Percentiles rank a stretch among this genome's conserved stretches.
These are phyloP conservation scores for Sesamia inferens DNA, from an alignment of 2,888 invertebrate genomes.

Conservation along the genomic window DNA sequence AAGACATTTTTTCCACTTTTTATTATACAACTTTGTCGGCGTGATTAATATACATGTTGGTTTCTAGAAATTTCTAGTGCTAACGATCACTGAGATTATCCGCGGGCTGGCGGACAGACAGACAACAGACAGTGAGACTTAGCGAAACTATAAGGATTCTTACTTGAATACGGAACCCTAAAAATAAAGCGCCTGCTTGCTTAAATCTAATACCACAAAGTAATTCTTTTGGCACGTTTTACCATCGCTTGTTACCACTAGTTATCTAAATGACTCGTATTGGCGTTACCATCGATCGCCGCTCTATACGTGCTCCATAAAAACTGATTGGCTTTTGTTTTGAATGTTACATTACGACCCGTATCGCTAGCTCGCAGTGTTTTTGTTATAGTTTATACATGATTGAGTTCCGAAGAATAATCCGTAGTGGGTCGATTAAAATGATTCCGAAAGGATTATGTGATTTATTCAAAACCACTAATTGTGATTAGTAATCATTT, in stretches of 20 bases:
- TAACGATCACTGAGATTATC: no score
- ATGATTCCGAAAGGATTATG: background rate
- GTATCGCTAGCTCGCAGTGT: constrained; percentile 24
- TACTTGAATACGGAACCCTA: no score
- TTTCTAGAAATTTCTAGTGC: no score
- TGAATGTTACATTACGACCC: constrained; percentile 31
- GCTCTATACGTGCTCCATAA: constrained; percentile 46
- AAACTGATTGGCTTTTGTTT: constrained; percentile 57
- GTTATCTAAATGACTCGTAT: constrained; percentile 33
- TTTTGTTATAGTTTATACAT: constrained; percentile 23
- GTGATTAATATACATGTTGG: no score
- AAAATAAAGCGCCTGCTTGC: background rate
- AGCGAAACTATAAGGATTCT: no score
- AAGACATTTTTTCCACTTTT: no score
- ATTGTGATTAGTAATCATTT: background rate
- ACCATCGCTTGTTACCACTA: background rate
- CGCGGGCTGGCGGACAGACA: no score
- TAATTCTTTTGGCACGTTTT: background rate
- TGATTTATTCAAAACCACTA: background rate
- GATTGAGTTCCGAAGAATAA: constrained; percentile 16
- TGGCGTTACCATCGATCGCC: constrained; percentile 28
- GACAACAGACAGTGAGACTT: no score
- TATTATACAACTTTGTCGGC: no score
- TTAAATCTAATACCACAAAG: background rate
- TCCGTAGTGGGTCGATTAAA: background rate